Evolutionary conservation across 2,888 invertebrate genomes (phyloP).

Genomic region (Luperina nickerlii): DNA sequence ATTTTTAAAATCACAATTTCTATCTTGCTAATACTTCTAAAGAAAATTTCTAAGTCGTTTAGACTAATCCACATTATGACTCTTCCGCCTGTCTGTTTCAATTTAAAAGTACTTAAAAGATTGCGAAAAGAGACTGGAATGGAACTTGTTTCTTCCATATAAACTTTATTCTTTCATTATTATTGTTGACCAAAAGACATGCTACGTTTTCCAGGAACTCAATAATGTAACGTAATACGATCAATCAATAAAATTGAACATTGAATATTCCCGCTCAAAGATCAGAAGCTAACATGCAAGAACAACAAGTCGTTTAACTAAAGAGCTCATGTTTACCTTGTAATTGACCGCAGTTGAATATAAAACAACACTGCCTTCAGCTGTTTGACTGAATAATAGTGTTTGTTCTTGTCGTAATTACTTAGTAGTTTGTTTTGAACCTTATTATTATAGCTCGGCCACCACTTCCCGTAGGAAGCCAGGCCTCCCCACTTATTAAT

Average conservation of each 20-base stretch:
- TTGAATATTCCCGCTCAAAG: slow-evolving; percentile 61
- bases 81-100: background rate
- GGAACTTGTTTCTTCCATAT: background rate
- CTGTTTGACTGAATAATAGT: slow-evolving; percentile 85
- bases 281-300: slow-evolving; percentile 58
- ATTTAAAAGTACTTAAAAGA: slow-evolving; percentile 24
- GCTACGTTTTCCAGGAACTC: slow-evolving; percentile 44
- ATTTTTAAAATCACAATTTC: slow-evolving; percentile 6
- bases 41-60: slow-evolving; percentile 4
- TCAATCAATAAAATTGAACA: slow-evolving; percentile 66
- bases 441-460: slow-evolving; percentile 84
- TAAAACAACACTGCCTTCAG: slow-evolving; percentile 81
- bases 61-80: slow-evolving; percentile 21
- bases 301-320: slow-evolving; percentile 68
- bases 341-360: slow-evolving; percentile 81
- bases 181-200: slow-evolving; percentile 48
- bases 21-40: background rate
- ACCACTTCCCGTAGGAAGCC: slow-evolving; percentile 80
- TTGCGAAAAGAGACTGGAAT: slow-evolving; percentile 5
- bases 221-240: slow-evolving; percentile 36
- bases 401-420: slow-evolving; percentile 87
- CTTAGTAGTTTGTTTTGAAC: slow-evolving; percentile 86
- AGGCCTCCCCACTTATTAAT: slow-evolving; percentile 85
- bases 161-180: too few relatives aligned
- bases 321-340: slow-evolving; percentile 71